Percentiles rank a stretch among this genome's conserved stretches.
Evolutionary conservation across 2,113 vertebrate species (phyloP).

Genomic region (Dasyurus viverrinus): DNA sequence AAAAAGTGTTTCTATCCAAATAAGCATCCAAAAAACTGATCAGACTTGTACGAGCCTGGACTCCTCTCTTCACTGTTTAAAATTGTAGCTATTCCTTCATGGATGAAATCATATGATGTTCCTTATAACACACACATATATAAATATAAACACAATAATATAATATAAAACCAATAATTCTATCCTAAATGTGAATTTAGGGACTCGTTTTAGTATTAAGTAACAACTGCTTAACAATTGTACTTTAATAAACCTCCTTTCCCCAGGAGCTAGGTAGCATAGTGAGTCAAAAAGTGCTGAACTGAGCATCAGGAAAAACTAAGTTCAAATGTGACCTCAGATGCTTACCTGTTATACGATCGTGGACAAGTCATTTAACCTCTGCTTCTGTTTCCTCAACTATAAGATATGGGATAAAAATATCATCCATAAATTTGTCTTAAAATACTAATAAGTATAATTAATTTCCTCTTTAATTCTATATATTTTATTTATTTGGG

Average conservation of each 20-base stretch:
- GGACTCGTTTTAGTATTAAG: background rate
- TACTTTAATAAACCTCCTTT: background rate
- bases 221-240: background rate
- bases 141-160: background rate
- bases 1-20: background rate
- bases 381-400: background rate
- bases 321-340: background rate
- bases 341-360: background rate
- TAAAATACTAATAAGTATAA: background rate
- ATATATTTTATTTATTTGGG: background rate
- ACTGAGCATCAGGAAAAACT: background rate
- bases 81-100: background rate
- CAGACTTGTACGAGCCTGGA: background rate
- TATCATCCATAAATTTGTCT: background rate
- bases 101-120: background rate
- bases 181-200: background rate
- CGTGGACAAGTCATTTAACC: background rate
- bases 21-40: background rate
- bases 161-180: background rate
- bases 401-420: background rate
- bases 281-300: background rate
- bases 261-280: background rate
- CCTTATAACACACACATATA: background rate
- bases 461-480: background rate
- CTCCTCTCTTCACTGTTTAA: background rate